Base-by-base conservation (phyloP, 2,888 invertebrate species). In the Orgyia antiqua region DNA sequence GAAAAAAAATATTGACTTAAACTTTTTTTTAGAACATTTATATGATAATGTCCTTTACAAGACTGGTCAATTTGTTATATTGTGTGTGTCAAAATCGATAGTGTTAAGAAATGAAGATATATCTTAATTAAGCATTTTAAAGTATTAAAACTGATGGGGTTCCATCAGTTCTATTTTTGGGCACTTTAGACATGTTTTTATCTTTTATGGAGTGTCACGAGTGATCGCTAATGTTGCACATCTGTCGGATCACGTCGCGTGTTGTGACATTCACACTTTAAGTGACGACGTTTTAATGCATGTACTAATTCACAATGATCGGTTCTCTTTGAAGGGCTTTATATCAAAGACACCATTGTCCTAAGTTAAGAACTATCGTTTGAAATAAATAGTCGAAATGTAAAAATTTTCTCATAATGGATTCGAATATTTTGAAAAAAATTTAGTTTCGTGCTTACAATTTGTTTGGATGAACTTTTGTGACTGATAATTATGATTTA, bases 251-350 rank as follows among this genome's bases (percentile, higher is more conserved):
- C 36, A 24, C 43, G 40, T 59, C 50, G 28, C 41, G 17, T 71
- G 68, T 63, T 67, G 48, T 67, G 70, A 71, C 70, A 48, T 30
- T 15, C 24, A 31, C 55, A 42, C 51, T 56, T 58, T 59, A 48
- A 51, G 42, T 36, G 31, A 32, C 41, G 54, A 45, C 45, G 29
- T 42, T 29, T 44, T 58, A 62, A 64, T 64, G 65, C 46, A 42
- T 39, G 40, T 35, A 42, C 49, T 68, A 65, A 72, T 67, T 70
- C 55, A 67, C 51, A 44, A 45, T 52, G 61, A 66, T 47, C 42
- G 28, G 24, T 33, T 3, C 12, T 24, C 58, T 67, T 63, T 65
- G 61, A 65, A 45, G 49, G 25, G 32, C 27, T 35, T 51, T 51
- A 48, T 44, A 49, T 31, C 19, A 4, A 31, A 13, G 24, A 27